Percentiles rank a stretch among this genome's conserved stretches.
Conservation (phyloP, 2,888 invertebrate genomes). For the Polietes domitor region DNA sequence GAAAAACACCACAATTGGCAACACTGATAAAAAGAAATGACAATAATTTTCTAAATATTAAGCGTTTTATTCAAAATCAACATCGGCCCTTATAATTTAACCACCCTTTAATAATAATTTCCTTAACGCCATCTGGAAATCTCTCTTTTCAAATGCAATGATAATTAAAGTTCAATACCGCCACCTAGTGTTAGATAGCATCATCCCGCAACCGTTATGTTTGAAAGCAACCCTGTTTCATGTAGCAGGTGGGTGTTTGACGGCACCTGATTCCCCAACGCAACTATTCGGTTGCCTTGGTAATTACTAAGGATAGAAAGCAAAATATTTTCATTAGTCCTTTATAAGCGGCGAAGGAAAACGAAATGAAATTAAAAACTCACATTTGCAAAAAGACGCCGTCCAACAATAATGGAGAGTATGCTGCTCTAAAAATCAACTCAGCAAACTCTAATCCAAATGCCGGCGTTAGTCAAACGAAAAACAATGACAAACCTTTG, state of each 20-base stretch:
- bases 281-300: slow-evolving; percentile 57
- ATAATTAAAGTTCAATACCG: no score
- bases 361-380: slow-evolving; percentile 90
- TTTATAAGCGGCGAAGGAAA: background rate
- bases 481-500: slow-evolving; percentile 66
- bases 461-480: slow-evolving; percentile 27
- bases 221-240: slow-evolving; percentile 25
- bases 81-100: no score
- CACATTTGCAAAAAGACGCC: slow-evolving; percentile 88
- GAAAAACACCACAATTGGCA: no score
- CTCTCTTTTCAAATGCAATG: no score
- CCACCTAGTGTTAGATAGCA: slow-evolving; percentile 28
- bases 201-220: background rate
- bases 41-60: no score
- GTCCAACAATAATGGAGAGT: slow-evolving; percentile 74
- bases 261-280: background rate
- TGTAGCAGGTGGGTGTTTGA: slow-evolving; percentile 29
- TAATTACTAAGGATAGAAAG: slow-evolving; percentile 48
- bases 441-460: slow-evolving; percentile 37
- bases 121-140: no score
- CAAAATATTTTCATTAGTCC: slow-evolving; percentile 26
- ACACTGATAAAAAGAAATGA: no score
- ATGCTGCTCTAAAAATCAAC: slow-evolving; percentile 45
- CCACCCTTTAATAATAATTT: no score
- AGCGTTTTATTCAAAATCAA: no score